phyloP scores from a whole-genome alignment of 2,888 invertebrate species.

The Panorpa germanica region DNA sequence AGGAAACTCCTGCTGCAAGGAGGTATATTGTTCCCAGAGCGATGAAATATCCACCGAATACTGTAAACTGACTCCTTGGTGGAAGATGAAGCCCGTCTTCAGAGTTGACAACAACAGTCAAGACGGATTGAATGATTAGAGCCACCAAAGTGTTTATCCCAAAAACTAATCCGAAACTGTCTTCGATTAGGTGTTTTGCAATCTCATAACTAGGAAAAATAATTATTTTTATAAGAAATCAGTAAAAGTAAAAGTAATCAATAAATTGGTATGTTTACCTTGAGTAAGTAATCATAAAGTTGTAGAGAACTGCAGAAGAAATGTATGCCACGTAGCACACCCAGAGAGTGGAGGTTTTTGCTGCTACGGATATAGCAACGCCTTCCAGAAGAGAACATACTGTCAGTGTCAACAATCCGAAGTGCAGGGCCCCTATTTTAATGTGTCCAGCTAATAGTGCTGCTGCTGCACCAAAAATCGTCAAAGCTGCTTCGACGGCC shows the following conservation, averaged over 20 bases:
- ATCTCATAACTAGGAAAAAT: conserved; percentile 41
- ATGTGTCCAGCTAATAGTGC: conserved; percentile 28
- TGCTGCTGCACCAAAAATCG: conserved; percentile 32
- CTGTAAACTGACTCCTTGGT: conserved; percentile 42
- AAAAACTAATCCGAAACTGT: conserved; percentile 60
- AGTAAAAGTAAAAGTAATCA: conserved; percentile 5
- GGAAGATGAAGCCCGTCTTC: conserved; percentile 25
- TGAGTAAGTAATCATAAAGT: conserved; percentile 54
- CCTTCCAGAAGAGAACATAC: conserved; percentile 27
- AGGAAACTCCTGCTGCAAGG: conserved; percentile 16
- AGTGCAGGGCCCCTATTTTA: conserved; percentile 24
- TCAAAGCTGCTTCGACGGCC: conserved; percentile 45
- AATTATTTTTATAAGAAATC: conserved; percentile 2
- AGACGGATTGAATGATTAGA: conserved; percentile 40
- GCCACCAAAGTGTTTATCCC: conserved; percentile 58
- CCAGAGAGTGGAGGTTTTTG: conserved; percentile 30
- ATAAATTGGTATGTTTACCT: conserved; percentile 24
- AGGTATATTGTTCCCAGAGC: conserved; percentile 36
- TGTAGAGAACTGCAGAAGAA: conserved; percentile 42
- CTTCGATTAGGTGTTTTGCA: conserved; percentile 45
- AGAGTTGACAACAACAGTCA: conserved; percentile 41
- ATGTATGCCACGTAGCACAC: conserved; percentile 44
- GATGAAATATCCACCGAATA: conserved; percentile 48
- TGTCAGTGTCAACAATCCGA: conserved; percentile 25
- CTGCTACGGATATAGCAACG: conserved; percentile 25